Conservation (phyloP, 2,113 vertebrate genomes). For the Solea solea region DNA sequence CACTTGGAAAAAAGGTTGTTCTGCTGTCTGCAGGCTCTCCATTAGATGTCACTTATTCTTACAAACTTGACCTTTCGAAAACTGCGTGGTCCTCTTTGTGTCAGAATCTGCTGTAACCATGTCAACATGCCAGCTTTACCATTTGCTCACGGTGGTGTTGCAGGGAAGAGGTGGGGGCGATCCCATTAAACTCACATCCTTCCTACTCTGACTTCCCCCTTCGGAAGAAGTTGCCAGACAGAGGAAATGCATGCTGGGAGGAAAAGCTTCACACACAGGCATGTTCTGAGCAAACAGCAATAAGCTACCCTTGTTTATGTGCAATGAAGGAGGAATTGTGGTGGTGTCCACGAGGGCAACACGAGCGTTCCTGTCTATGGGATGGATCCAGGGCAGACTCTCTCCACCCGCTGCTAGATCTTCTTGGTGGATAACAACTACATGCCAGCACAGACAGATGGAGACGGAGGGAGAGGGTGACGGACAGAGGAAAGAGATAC, state of each 20-base stretch:
- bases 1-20: no score
- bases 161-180: conserved; percentile 45
- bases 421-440: conserved; percentile 36
- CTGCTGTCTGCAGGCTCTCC: no score
- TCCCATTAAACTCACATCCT: conserved; percentile 52
- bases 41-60: no score
- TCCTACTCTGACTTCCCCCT: conserved; percentile 30
- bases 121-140: conserved; percentile 39
- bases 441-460: conserved; percentile 61
- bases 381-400: conserved; percentile 15
- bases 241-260: conserved; percentile 57
- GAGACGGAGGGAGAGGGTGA: conserved; percentile 29
- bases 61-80: conserved; percentile 2
- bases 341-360: not conserved
- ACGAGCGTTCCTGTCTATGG: not conserved
- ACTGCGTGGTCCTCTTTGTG: conserved; percentile 32
- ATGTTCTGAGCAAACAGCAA: conserved; percentile 26
- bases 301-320: conserved; percentile 20
- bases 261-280: conserved; percentile 24
- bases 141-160: conserved; percentile 31
- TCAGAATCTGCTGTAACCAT: conserved; percentile 26
- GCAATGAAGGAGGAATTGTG: conserved; percentile 10
- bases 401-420: conserved; percentile 6
- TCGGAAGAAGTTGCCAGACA: conserved; percentile 43
- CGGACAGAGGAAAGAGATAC: conserved; percentile 9